Conservation (phyloP, 2,797 vertebrate species). For the Hemitrygon akajei region DNA sequence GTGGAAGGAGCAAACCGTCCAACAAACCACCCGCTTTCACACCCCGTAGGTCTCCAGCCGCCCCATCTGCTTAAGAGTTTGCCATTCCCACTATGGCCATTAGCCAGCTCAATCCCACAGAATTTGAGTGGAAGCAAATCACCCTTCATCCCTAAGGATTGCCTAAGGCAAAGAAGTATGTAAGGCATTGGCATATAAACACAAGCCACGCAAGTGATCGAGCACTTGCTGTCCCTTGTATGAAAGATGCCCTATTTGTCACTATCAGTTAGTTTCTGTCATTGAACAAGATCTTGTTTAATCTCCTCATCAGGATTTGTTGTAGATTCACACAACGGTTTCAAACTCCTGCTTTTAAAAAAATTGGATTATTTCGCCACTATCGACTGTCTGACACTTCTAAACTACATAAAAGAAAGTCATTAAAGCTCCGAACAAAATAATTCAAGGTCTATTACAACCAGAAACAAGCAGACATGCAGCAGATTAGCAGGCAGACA, state of each 20-base stretch:
- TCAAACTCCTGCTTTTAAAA: neutral
- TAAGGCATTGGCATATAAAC: neutral
- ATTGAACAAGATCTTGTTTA: slow-evolving; percentile 19
- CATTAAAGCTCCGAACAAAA: slow-evolving; percentile 32
- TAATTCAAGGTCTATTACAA: slow-evolving; percentile 16
- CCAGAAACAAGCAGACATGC: slow-evolving; percentile 36
- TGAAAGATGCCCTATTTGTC: neutral
- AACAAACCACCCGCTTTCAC: too few relatives aligned
- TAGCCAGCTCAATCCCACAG: too few relatives aligned
- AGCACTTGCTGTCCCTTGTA: neutral
- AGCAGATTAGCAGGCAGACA: slow-evolving; percentile 30
- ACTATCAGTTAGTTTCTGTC: slow-evolving; percentile 12
- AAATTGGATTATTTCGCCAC: slow-evolving; percentile 30
- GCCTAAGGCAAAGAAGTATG: neutral
- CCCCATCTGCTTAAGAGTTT: too few relatives aligned
- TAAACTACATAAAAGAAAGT: slow-evolving; percentile 34
- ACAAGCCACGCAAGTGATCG: neutral
- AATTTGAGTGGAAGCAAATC: too few relatives aligned
- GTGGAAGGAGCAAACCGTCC: too few relatives aligned
- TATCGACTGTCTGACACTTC: slow-evolving; percentile 35
- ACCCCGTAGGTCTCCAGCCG: too few relatives aligned
- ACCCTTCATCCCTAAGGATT: too few relatives aligned
- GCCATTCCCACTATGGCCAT: too few relatives aligned
- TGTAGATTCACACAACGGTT: slow-evolving; percentile 6
- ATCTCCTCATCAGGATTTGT: slow-evolving; percentile 38